Percentiles rank a stretch among this genome's conserved stretches.
Evolutionary conservation across 2,797 vertebrate species (phyloP).

Genomic region (Calcarius lapponicus): DNA sequence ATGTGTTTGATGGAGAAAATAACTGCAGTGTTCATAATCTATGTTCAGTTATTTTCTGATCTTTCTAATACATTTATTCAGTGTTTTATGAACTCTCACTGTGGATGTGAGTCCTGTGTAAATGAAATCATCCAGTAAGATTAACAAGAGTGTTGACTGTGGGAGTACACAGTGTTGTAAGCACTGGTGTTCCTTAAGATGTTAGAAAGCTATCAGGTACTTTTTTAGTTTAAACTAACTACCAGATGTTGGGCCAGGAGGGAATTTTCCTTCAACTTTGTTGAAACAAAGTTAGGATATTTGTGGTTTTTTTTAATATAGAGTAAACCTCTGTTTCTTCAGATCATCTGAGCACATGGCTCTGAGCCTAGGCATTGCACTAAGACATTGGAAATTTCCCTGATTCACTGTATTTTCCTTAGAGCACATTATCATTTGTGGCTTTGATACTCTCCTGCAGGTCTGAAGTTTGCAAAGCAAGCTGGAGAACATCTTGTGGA

Average conservation of each 20-base stretch:
- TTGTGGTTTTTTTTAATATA: background rate
- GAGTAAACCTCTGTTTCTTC: background rate
- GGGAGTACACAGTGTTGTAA: too few relatives aligned
- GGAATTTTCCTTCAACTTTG: background rate
- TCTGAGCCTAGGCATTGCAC: background rate
- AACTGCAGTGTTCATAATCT: background rate
- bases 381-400: background rate
- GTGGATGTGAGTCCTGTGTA: background rate
- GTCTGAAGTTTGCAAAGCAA: background rate
- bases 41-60: constrained; percentile 4
- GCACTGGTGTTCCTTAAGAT: background rate
- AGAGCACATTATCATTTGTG: background rate
- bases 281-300: background rate
- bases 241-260: background rate
- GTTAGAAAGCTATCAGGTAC: background rate
- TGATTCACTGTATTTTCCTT: background rate
- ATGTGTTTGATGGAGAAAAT: background rate
- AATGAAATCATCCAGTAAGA: background rate
- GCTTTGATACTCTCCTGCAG: background rate
- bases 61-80: constrained; percentile 18
- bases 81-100: background rate
- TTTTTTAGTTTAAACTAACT: background rate
- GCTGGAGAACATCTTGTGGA: background rate
- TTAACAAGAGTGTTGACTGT: background rate
- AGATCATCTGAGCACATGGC: background rate